phyloP scores from a whole-genome alignment of 2,888 invertebrate genomes.

The Hermaeophaga mercurialis region DNA sequence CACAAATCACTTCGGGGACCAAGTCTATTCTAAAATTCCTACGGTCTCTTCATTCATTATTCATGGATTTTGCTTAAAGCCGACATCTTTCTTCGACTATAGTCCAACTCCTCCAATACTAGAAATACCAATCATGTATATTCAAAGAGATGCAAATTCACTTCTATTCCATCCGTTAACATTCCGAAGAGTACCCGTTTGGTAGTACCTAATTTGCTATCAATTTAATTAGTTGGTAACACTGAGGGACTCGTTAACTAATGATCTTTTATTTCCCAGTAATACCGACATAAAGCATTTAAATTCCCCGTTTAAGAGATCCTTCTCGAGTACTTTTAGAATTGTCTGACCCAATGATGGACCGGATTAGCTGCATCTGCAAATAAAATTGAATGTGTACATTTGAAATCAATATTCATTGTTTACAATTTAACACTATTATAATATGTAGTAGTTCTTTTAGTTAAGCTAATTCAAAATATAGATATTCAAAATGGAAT shows the following conservation, averaged over 20 bases:
- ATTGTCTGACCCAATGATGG: slow-evolving; percentile 16
- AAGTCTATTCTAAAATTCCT: slow-evolving; percentile 9
- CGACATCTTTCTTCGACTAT: slow-evolving; percentile 20
- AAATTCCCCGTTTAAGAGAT: slow-evolving; percentile 35
- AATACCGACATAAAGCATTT: slow-evolving; percentile 34
- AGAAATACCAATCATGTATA: slow-evolving; percentile 34
- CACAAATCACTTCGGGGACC: slow-evolving; percentile 11
- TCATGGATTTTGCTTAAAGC: slow-evolving; percentile 18
- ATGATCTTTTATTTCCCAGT: slow-evolving; percentile 36
- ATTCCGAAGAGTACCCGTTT: slow-evolving; percentile 34
- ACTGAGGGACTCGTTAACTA: slow-evolving; percentile 38
- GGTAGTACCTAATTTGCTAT: slow-evolving; percentile 37
- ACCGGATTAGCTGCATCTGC: too few relatives aligned
- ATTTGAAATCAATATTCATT: too few relatives aligned
- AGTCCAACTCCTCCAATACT: slow-evolving; percentile 27
- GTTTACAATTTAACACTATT: too few relatives aligned
- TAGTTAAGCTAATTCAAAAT: too few relatives aligned
- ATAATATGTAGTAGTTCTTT: too few relatives aligned
- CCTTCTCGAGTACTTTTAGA: slow-evolving; percentile 35
- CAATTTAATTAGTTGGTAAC: slow-evolving; percentile 39
- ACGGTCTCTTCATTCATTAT: slow-evolving; percentile 19
- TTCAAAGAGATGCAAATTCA: slow-evolving; percentile 37
- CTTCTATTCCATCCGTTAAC: slow-evolving; percentile 26
- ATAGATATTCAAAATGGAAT: too few relatives aligned
- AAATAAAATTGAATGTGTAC: too few relatives aligned